These are phyloP conservation scores for Xyliphius kryptos DNA, from an alignment of 2,113 vertebrate genomes.

Conservation along the genomic window DNA sequence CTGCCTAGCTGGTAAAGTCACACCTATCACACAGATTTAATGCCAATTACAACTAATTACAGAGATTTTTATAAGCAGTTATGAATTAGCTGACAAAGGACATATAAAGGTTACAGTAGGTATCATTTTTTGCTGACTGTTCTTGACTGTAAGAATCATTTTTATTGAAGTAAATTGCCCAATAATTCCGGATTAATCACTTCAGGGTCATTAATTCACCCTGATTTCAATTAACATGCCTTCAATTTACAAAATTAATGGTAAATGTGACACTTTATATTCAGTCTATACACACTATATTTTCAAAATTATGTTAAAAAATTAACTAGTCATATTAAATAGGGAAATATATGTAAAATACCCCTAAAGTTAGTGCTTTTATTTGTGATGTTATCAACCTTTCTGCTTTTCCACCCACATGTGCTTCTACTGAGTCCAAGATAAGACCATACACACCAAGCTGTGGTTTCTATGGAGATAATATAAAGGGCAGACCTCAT, in stretches of 20 bases:
- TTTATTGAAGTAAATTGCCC: not conserved
- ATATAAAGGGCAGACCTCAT: slow-evolving; percentile 11
- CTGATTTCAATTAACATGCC: not conserved
- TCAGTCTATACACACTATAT: too few species aligned
- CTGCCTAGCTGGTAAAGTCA: too few species aligned
- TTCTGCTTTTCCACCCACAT: too few species aligned
- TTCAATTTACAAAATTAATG: not conserved
- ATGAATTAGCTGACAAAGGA: not conserved
- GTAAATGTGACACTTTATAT: too few species aligned
- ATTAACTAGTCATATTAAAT: too few species aligned
- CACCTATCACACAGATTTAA: not conserved
- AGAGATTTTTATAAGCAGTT: not conserved
- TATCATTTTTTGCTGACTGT: slow-evolving; percentile 3
- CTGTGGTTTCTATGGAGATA: too few species aligned
- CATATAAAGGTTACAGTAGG: not conserved
- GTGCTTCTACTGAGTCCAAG: too few species aligned
- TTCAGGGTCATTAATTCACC: not conserved
- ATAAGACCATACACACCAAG: too few species aligned
- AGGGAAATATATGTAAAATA: too few species aligned
- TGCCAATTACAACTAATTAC: not conserved
- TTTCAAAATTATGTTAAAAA: too few species aligned
- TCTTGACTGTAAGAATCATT: not conserved
- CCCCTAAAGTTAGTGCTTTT: too few species aligned
- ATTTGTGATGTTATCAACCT: too few species aligned
- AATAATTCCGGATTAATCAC: slow-evolving; percentile 9